Percentiles rank a stretch among this genome's conserved stretches.
Conservation (phyloP, 1,140 invertebrate species). For the Periplaneta americana region DNA sequence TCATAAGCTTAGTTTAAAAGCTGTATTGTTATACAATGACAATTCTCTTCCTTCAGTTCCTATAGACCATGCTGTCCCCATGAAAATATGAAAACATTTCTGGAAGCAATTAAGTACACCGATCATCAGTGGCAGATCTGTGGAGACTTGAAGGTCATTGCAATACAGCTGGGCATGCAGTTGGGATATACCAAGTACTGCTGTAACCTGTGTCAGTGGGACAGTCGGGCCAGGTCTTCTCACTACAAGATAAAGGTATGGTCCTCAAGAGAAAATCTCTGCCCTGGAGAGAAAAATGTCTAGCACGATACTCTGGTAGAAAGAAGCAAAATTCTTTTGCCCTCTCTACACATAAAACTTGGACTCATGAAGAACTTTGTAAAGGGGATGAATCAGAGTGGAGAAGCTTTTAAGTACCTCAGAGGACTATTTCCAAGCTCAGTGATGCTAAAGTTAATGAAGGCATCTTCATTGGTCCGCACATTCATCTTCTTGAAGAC, state of each 20-base stretch:
- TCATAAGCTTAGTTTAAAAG: constrained; percentile 26
- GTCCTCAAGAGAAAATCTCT: constrained; percentile 26
- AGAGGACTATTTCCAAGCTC: not conserved
- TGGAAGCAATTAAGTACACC: constrained; percentile 17
- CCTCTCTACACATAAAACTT: constrained; percentile 26
- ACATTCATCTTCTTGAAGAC: not conserved
- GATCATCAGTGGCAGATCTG: constrained; percentile 20
- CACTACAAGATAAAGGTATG: constrained; percentile 33
- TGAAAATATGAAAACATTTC: constrained; percentile 17
- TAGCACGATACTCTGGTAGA: constrained; percentile 30
- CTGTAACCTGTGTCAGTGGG: constrained; percentile 21
- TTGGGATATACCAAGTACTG: constrained; percentile 18
- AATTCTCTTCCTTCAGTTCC: constrained; percentile 15
- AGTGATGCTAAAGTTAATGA: constrained; percentile 10
- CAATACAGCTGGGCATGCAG: constrained; percentile 18
- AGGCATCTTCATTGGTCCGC: not conserved
- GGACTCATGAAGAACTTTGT: constrained; percentile 29
- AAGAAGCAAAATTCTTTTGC: constrained; percentile 29
- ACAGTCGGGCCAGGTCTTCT: constrained; percentile 20
- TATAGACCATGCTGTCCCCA: constrained; percentile 3
- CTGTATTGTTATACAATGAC: constrained; percentile 12
- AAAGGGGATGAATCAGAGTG: constrained; percentile 20
- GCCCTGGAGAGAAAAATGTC: constrained; percentile 29
- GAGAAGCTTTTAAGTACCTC: constrained; percentile 19
- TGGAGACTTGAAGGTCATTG: constrained; percentile 17